A percentile compares a stretch with the other conserved stretches of the same genome.
Evolutionary conservation across 30 jellyfish, hydroid and myxozoan species (phyloP).

Genomic region (Cassiopea andromeda): DNA sequence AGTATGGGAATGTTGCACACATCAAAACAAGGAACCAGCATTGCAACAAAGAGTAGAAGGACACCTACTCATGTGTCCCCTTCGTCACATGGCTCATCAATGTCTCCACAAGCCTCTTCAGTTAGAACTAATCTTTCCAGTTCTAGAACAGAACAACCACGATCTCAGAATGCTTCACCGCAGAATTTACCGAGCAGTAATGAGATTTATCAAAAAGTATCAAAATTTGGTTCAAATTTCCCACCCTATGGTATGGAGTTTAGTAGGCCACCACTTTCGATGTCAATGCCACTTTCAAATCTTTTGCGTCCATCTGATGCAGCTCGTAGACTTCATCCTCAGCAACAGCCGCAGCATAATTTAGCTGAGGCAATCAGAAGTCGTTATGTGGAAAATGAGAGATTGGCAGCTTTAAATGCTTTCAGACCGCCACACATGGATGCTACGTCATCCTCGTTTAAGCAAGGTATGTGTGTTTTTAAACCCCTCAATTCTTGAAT

Average conservation of each 20-base stretch:
- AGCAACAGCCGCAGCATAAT: constrained; percentile 46
- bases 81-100: constrained; percentile 41
- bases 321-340: background rate
- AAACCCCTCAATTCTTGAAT: background rate
- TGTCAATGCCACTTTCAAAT: constrained; percentile 13
- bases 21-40: background rate
- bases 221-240: background rate
- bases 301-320: constrained; percentile 24
- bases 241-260: background rate
- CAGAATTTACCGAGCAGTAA: background rate
- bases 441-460: constrained; percentile 8
- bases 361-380: constrained; percentile 29
- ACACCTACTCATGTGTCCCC: constrained; percentile 57
- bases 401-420: constrained; percentile 39
- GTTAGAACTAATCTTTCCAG: constrained; percentile 29
- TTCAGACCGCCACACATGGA: constrained; percentile 45
- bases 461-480: constrained; percentile 17
- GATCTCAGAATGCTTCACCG: constrained; percentile 21
- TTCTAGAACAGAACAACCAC: background rate
- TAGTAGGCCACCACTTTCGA: constrained; percentile 1
- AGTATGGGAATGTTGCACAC: constrained; percentile 25
- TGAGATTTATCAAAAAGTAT: background rate
- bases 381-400: constrained; percentile 35
- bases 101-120: constrained; percentile 58
- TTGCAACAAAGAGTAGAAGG: background rate